These are phyloP conservation scores for Teleopsis dalmanni DNA, from an alignment of 1,140 invertebrate genomes.

Conservation along the genomic window DNA sequence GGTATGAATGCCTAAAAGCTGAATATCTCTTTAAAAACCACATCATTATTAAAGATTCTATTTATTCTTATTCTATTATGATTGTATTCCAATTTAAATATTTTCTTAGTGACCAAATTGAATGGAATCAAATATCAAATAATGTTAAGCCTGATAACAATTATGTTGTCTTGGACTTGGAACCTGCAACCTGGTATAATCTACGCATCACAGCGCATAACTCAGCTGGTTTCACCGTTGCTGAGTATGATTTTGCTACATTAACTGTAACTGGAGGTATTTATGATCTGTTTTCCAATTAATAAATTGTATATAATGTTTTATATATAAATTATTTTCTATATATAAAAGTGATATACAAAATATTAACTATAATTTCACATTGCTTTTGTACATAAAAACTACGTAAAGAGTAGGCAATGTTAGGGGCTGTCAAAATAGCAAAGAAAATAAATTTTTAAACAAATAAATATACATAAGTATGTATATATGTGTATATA, in stretches of 20 bases:
- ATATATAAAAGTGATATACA: neutral
- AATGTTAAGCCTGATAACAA: slow-evolving; percentile 85
- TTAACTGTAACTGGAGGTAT: slow-evolving; percentile 88
- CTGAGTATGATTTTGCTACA: slow-evolving; percentile 91
- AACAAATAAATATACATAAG: neutral
- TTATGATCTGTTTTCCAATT: slow-evolving; percentile 40
- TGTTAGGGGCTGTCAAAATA: neutral
- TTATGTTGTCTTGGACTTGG: slow-evolving; percentile 83
- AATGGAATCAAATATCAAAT: slow-evolving; percentile 91
- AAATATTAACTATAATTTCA: neutral
- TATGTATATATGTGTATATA: neutral
- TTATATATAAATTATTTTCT: slow-evolving; percentile 6
- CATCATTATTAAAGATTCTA: too few species aligned
- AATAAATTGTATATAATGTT: slow-evolving; percentile 6
- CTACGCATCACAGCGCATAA: slow-evolving; percentile 89
- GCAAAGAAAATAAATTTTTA: too few species aligned
- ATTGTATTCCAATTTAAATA: slow-evolving; percentile 6
- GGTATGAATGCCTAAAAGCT: too few species aligned
- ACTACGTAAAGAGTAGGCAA: slow-evolving; percentile 23
- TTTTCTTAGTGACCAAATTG: slow-evolving; percentile 57
- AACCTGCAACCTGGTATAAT: slow-evolving; percentile 88
- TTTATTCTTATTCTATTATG: too few species aligned
- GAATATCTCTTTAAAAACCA: neutral
- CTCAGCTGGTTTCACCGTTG: slow-evolving; percentile 89
- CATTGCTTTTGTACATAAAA: slow-evolving; percentile 43